Evolutionary conservation across 1,140 invertebrate species (phyloP).

Genomic region (Macrocentrus cingulum): DNA sequence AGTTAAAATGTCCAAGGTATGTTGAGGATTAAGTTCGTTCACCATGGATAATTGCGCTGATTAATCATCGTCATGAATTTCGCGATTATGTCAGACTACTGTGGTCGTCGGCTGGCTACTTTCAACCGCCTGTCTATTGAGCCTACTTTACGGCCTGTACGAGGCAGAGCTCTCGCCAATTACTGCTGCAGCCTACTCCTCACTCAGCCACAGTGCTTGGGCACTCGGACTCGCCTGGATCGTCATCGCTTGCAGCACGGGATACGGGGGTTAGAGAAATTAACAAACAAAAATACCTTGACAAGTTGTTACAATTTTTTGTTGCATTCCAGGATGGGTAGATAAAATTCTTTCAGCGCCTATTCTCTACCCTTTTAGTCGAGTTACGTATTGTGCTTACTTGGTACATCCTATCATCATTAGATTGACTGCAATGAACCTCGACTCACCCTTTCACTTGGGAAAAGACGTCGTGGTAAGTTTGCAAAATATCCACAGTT

Average conservation of each 20-base stretch:
- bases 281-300: not conserved
- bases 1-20: constrained; percentile 72
- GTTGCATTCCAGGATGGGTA: constrained; percentile 64
- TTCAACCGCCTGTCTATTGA: constrained; percentile 66
- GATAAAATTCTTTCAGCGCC: constrained; percentile 73
- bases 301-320: constrained; percentile 2
- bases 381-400: constrained; percentile 83
- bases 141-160: constrained; percentile 77
- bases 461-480: constrained; percentile 74
- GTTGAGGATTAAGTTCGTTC: constrained; percentile 18
- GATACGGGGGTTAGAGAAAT: constrained; percentile 75
- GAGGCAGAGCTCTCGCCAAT: constrained; percentile 68
- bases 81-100: constrained; percentile 58
- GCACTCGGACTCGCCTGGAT: constrained; percentile 82
- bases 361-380: constrained; percentile 78
- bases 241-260: constrained; percentile 84
- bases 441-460: constrained; percentile 77
- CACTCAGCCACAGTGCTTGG: constrained; percentile 83
- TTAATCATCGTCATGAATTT: no score
- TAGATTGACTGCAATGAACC: constrained; percentile 72
- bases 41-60: no score
- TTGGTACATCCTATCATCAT: constrained; percentile 80
- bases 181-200: constrained; percentile 76
- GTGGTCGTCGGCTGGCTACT: constrained; percentile 71
- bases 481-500: constrained; percentile 35